Percentiles rank a stretch among this genome's conserved stretches.
Evolutionary conservation across 1,140 invertebrate genomes (phyloP).

Genomic region (Frieseomelitta varia): DNA sequence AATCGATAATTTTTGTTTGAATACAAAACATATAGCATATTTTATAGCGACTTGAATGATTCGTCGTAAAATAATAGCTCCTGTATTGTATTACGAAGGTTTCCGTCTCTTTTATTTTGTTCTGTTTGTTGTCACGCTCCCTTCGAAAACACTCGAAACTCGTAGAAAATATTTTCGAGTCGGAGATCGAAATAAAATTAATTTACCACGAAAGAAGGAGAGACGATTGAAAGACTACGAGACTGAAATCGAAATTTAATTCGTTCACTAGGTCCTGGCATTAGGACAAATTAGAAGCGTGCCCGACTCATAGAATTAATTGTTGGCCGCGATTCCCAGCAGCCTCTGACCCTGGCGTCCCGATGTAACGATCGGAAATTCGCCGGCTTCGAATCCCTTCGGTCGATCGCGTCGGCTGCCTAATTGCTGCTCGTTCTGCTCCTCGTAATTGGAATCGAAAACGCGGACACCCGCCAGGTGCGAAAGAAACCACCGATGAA

Average conservation of each 20-base stretch:
- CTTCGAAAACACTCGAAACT: no score
- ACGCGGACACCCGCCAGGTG: slow-evolving; percentile 3
- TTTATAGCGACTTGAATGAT: no score
- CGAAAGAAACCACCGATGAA: slow-evolving; percentile 18
- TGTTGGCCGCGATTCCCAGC: slow-evolving; percentile 56
- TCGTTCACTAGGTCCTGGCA: slow-evolving; percentile 6
- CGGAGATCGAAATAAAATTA: no score
- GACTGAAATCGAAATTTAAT: background rate
- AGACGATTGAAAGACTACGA: slow-evolving; percentile 29
- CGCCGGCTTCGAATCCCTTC: slow-evolving; percentile 42
- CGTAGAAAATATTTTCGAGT: no score
- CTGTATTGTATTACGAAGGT: no score
- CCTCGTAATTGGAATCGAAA: slow-evolving; percentile 49
- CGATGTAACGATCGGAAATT: slow-evolving; percentile 35
- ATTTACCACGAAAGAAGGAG: no score
- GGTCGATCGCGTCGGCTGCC: slow-evolving; percentile 35
- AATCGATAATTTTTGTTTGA: no score
- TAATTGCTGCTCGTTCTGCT: slow-evolving; percentile 53
- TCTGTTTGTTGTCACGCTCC: no score
- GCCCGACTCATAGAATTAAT: slow-evolving; percentile 52
- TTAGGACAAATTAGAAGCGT: slow-evolving; percentile 55
- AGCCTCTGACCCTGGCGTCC: slow-evolving; percentile 15
- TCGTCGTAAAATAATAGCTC: no score
- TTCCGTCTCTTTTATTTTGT: no score
- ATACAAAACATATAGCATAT: no score